Evolutionary conservation across 1,140 invertebrate genomes (phyloP), one percentile per base, ranked within the genome.

Genomic region (Mizuhopecten yessoensis): DNA sequence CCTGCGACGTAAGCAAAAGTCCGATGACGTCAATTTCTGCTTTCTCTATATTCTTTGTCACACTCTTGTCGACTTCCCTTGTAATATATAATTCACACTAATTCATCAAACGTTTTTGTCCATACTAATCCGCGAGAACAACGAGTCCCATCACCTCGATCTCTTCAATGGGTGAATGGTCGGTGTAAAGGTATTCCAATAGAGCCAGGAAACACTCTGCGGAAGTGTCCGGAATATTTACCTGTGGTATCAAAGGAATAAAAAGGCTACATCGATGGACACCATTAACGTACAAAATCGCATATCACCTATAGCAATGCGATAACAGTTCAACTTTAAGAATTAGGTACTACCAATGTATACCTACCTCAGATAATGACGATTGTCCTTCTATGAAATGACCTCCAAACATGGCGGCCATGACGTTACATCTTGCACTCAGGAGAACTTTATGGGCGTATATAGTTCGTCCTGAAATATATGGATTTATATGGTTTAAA

Each of bases 61-160:
- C 94, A 34, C 87, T 92, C 87, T 92, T 92, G 34, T 96, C 96
- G 0, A 96, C 95, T 90, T 95, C 95, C 91, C 95, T 96, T 10
- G 94, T 95, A 34, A 95, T 95, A 90, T 96, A 96, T n/a, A 96
- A 92, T 91, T 96, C 96, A 93, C 95, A 95, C 86, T 96, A 89
- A 87, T 95, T 95, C 23, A 94, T 89, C 0, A 96, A 91, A 34
- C 96, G 91, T 17, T 90, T 89, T 45, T 93, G 91, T 86, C 92
- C 90, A 90, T 96, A 96, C 93, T 95, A 93, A 89, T 96, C 95
- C 11, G 95, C 94, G 9, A 95, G 87, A 9, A 94, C 89, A 45
- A 96, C 34, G 13, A 96, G 93, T 34, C 93, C 94, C 23, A 96
- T 92, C 0, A 94, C 92, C 57, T 95, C 95, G 29, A 90, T 92